Evolutionary conservation across 2,888 invertebrate species (phyloP).

Genomic region (Julus scanicus): DNA sequence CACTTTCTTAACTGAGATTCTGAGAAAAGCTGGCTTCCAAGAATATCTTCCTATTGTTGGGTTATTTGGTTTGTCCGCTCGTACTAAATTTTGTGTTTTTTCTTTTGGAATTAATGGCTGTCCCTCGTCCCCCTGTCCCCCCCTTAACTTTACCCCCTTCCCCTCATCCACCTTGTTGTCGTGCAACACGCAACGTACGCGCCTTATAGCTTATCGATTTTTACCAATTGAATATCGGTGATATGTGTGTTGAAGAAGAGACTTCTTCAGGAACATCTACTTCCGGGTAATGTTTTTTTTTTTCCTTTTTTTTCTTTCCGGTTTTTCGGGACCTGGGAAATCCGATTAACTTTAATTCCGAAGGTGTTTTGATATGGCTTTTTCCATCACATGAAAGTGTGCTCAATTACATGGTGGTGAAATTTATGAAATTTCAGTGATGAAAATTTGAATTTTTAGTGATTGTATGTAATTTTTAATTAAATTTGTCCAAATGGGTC

Average conservation of each 20-base stretch:
- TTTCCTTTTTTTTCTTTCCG: no score
- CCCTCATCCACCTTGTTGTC: neutral
- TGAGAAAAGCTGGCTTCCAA: neutral
- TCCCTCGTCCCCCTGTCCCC: neutral
- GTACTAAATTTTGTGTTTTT: neutral
- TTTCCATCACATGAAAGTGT: no score
- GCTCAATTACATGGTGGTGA: no score
- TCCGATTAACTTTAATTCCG: neutral
- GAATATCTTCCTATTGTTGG: neutral
- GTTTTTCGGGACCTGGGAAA: neutral
- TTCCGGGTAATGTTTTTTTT: slow-evolving; percentile 4
- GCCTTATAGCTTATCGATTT: slow-evolving; percentile 27
- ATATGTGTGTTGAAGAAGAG: no score
- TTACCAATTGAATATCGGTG: slow-evolving; percentile 8
- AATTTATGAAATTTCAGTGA: no score
- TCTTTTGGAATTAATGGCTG: slow-evolving; percentile 4
- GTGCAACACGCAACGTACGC: slow-evolving; percentile 16
- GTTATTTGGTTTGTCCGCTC: neutral
- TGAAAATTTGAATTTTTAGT: no score
- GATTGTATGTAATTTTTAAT: no score
- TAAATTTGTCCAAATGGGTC: no score
- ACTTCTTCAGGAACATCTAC: neutral
- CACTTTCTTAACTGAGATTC: neutral
- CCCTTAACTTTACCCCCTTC: no score
- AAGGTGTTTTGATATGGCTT: neutral